phyloP scores from a whole-genome alignment of 1,140 invertebrate species.

The Microplitis demolitor region DNA sequence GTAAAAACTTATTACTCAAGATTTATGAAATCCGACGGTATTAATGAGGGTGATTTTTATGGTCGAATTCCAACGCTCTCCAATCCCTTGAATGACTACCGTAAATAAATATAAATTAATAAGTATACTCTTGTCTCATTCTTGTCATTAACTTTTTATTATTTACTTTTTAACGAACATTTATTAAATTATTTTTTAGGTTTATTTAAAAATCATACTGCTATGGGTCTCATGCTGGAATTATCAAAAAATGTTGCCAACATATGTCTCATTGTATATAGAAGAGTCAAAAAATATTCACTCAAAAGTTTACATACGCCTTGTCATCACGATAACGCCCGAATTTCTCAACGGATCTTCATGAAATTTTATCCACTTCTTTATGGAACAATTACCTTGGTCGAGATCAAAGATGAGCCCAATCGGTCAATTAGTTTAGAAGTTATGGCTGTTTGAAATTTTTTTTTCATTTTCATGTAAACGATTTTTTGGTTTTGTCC shows the following conservation, averaged over 20 bases:
- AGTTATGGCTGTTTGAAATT: too few species aligned
- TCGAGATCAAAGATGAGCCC: too few species aligned
- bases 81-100: constrained; percentile 24
- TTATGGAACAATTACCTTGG: too few species aligned
- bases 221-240: neutral
- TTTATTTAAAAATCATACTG: neutral
- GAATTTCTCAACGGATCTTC: too few species aligned
- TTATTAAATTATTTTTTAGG: neutral
- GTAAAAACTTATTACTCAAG: constrained; percentile 48
- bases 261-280: too few species aligned
- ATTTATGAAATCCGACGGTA: constrained; percentile 46
- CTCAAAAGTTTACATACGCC: too few species aligned
- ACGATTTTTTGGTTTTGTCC: too few species aligned
- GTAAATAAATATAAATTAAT: constrained; percentile 32
- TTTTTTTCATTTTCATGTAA: too few species aligned
- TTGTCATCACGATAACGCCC: too few species aligned
- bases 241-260: neutral
- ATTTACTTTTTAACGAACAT: neutral
- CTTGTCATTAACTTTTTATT: neutral
- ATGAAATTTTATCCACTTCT: too few species aligned
- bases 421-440: too few species aligned
- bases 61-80: constrained; percentile 36
- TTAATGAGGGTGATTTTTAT: constrained; percentile 46
- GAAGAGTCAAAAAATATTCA: too few species aligned
- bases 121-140: constrained; percentile 9